Evolutionary conservation across 2,797 vertebrate genomes (phyloP), one percentile per base, ranked within the genome.

Genomic region (Macroramphosus scolopax): DNA sequence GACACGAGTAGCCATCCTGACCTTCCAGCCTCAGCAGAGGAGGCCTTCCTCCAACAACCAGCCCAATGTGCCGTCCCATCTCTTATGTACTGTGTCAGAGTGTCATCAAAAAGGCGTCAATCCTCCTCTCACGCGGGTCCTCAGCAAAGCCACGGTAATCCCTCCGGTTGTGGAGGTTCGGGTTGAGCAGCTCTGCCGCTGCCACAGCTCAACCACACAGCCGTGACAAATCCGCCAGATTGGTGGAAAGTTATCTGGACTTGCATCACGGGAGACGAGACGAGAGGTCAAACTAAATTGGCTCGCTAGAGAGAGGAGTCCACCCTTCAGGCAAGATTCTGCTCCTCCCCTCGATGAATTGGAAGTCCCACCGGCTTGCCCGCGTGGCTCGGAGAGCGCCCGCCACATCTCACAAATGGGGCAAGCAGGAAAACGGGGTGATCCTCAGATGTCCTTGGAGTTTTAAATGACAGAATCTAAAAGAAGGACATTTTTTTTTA

Each of bases 221-320:
- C 65, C 72, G 69, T 86, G 76, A 87, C 84, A 83, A 88, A 89
- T 77, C 78, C 59, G 45, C 17, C 51, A 61, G 73, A 84, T 81
- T 77, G 78, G 71, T 72, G 76, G 78, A 82, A 80, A 57, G 67
- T 77, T 82, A 80, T 81, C 82, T 75, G 77, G 78, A 68, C 72
- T 58, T 17, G 32, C 41, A 12, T 55, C 63, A 30, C 77, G 20
- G 42, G 65, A 70, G 75, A 77, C 46, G 36, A 52, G 49, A 45
- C 13, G 17, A 61, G 80, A 77, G 84, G 76, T 81, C 65, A 49
- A 46, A 61, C 68, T 85, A 78, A 79, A 82, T 75, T 71, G 79
- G 68, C 77, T 85, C 85, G 75, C 72, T 59, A 51, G 83, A 76
- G 85, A 80, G 74, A 42, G 40, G 56, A 55, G 64, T 47, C 63